Percentiles rank a stretch among this genome's conserved stretches.
Conservation (phyloP, 2,113 vertebrate genomes). For the Bolborhynchus lineola region DNA sequence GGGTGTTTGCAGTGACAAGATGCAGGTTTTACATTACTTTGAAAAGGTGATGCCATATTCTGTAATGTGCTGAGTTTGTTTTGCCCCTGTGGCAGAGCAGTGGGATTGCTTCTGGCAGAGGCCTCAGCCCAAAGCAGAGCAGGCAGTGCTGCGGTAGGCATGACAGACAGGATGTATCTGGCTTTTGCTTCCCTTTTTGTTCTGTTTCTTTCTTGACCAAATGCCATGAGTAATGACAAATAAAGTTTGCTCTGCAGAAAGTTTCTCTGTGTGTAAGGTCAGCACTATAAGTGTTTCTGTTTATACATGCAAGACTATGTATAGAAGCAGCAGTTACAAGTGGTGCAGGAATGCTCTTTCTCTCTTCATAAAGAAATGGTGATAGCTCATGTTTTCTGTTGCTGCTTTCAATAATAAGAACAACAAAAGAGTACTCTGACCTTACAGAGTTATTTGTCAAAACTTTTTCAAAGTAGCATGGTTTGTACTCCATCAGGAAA, state of each 20-base stretch:
- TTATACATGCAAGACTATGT: not conserved
- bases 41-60: fast-evolving
- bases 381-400: not conserved
- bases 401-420: not conserved
- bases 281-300: not conserved
- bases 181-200: not conserved
- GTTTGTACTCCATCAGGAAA: not conserved
- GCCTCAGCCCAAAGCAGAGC: not conserved
- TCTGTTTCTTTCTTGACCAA: not conserved
- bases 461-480: not conserved
- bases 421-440: not conserved
- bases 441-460: not conserved
- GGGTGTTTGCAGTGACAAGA: not conserved
- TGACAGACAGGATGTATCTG: not conserved
- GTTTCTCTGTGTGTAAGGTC: not conserved
- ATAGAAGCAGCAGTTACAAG: not conserved
- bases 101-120: not conserved
- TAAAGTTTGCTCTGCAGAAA: not conserved
- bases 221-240: not conserved
- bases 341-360: not conserved
- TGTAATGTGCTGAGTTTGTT: not conserved
- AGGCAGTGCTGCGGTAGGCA: not conserved
- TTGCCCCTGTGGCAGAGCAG: not conserved
- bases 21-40: fast-evolving
- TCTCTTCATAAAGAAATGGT: not conserved